Conservation (phyloP, 2,888 invertebrate species). For the Lysandra coridon region DNA sequence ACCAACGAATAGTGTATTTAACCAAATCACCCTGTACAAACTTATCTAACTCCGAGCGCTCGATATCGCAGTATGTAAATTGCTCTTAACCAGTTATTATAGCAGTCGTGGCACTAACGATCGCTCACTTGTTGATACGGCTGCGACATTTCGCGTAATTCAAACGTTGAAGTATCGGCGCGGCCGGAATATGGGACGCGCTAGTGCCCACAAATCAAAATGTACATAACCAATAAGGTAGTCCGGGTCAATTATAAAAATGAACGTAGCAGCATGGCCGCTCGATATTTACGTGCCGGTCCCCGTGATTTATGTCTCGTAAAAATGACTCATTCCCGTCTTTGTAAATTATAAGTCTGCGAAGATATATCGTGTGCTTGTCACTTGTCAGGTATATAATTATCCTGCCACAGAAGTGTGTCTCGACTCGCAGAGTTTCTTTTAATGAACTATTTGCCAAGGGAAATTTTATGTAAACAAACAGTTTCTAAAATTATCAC, state of each 20-base stretch:
- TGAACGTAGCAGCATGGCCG: constrained; percentile 10
- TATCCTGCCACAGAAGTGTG: neutral
- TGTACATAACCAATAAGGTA: constrained; percentile 20
- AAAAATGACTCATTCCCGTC: constrained; percentile 17
- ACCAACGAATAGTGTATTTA: neutral
- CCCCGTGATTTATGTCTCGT: neutral
- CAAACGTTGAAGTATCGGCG: constrained; percentile 20
- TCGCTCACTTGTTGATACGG: constrained; percentile 25
- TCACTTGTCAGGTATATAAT: constrained; percentile 11
- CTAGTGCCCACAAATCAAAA: constrained; percentile 11
- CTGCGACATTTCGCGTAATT: constrained; percentile 22
- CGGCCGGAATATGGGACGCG: neutral
- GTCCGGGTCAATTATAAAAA: constrained; percentile 19
- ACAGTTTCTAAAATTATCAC: neutral
- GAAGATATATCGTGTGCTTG: constrained; percentile 14
- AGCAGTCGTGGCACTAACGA: constrained; percentile 2
- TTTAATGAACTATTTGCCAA: neutral
- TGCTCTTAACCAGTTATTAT: constrained; percentile 22
- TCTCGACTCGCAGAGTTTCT: neutral
- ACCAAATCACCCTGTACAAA: constrained; percentile 5
- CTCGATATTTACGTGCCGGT: neutral
- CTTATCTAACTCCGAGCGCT: neutral
- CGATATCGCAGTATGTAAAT: constrained; percentile 5
- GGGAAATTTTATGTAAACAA: neutral
- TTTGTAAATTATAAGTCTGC: constrained; percentile 2